Evolutionary conservation across 1,140 invertebrate species (phyloP).

Genomic region (Drosophila setifemur): DNA sequence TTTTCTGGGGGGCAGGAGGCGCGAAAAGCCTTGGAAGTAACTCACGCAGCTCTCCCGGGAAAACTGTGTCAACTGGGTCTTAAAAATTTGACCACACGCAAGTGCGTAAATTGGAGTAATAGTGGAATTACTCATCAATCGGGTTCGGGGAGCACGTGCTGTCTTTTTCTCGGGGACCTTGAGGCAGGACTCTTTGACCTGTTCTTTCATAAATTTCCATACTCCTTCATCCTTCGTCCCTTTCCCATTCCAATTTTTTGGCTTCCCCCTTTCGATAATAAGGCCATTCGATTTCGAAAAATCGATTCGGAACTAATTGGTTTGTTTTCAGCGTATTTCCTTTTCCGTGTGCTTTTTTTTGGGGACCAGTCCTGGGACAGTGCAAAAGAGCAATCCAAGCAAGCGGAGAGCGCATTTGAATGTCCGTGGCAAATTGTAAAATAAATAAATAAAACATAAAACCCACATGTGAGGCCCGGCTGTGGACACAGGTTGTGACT

Average conservation of each 20-base stretch:
- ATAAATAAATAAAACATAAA: constrained; percentile 46
- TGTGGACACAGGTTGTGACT: constrained; percentile 9
- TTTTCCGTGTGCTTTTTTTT: not conserved
- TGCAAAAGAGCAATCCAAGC: constrained; percentile 6
- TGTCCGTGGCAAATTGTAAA: constrained; percentile 24
- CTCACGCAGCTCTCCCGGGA: constrained; percentile 41
- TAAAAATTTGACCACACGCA: constrained; percentile 47
- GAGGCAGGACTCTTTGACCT: constrained; percentile 26
- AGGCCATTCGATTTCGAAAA: constrained; percentile 51
- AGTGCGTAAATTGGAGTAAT: constrained; percentile 21
- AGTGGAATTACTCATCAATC: constrained; percentile 51
- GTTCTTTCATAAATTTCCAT: constrained; percentile 19
- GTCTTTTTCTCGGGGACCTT: constrained; percentile 38
- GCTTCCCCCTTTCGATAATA: constrained; percentile 24
- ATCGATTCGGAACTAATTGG: constrained; percentile 65
- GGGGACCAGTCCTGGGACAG: constrained; percentile 12
- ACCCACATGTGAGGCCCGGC: constrained; percentile 14
- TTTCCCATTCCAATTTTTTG: not conserved
- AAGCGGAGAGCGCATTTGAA: constrained; percentile 27
- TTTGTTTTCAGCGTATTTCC: constrained; percentile 36
- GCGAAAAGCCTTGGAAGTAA: constrained; percentile 23
- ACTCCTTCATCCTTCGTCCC: not conserved
- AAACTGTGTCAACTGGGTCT: constrained; percentile 68
- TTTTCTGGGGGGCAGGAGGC: not conserved
- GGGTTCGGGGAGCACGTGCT: constrained; percentile 23